Base-by-base conservation (phyloP, 2,113 vertebrate species). In the Microtus oregoni region DNA sequence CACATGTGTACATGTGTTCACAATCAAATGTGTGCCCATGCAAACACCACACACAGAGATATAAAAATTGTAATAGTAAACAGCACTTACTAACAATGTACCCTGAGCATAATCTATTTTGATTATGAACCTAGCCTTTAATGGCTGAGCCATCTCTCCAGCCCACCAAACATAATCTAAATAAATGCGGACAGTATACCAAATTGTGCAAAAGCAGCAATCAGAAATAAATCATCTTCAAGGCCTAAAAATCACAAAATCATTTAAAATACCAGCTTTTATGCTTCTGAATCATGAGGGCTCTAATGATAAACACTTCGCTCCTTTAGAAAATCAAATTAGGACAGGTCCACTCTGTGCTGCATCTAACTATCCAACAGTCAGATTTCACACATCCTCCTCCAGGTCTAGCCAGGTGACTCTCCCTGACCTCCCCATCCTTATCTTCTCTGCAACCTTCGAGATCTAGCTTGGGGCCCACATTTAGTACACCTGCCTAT, bases 141-240 rank as follows among this genome's bases (percentile, higher is more conserved):
- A 83, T 9, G 38, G 58, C 13, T 63, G 55, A 83, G 35, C 81
- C 81, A 63, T 83, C 24, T 83, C 55, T 41, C 24, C 38, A 83
- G n/a, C n/a, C 81, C 81, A 83, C 58, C 81, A 83, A 83, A 83
- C 15, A 26, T 58, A 91, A 77, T 77, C 76, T 44, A 89, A 44
- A 72, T 65, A 19, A 70, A 24, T 24, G 61, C 44, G 50, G 88
- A 7, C 4, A 35, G 35, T 91, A 94, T 35, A 77, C 61, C 58
- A 38, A 86, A 50, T 79, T 58, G 38, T 88, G n/a, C 41, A 35
- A 44, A 70, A 94, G 75, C 83, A 91, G 67, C 50, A 55, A 87
- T 87, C 86, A 87, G 86, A 52, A 87, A 72, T 87, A 72, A 87
- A 87, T 87, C 47, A 72, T 72, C 86, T 52, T 87, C 67, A 50